Conservation (phyloP, 2,797 vertebrate species). For the Menidia menidia region DNA sequence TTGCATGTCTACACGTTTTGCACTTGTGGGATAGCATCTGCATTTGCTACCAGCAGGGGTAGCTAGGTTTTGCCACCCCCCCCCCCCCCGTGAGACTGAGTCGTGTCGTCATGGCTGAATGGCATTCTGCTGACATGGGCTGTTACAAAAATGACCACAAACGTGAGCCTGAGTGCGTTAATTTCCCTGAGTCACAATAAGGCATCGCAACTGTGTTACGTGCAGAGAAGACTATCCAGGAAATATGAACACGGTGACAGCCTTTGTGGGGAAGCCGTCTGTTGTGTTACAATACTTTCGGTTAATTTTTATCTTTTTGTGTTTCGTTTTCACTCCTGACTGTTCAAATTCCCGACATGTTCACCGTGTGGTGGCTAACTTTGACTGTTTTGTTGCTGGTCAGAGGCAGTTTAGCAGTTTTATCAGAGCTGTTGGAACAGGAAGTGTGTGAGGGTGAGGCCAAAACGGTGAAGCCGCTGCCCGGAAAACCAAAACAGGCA, state of each 20-base stretch:
- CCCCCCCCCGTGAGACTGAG: neutral
- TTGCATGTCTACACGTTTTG: conserved; percentile 6
- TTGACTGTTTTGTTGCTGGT: neutral
- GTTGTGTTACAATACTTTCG: neutral
- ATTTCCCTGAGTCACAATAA: neutral
- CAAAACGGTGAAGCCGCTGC: neutral
- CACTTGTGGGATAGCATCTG: neutral
- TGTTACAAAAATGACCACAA: conserved; percentile 6
- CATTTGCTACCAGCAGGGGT: conserved; percentile 1
- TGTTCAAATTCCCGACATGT: neutral
- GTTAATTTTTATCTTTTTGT: too few species aligned
- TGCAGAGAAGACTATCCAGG: neutral
- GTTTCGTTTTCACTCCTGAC: neutral
- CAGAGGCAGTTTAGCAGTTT: neutral
- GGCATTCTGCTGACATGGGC: neutral
- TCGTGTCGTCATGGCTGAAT: neutral
- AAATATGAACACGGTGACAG: neutral
- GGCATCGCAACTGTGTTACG: neutral
- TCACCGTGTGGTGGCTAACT: neutral
- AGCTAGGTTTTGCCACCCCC: conserved; percentile 6
- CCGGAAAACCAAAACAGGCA: conserved; percentile 6
- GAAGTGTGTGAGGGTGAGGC: neutral
- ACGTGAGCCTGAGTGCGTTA: neutral
- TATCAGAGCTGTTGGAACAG: conserved; percentile 4
- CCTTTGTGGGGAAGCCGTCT: too few species aligned